phyloP scores from a whole-genome alignment of 1,140 invertebrate genomes.

The Ostrea denselamellosa region DNA sequence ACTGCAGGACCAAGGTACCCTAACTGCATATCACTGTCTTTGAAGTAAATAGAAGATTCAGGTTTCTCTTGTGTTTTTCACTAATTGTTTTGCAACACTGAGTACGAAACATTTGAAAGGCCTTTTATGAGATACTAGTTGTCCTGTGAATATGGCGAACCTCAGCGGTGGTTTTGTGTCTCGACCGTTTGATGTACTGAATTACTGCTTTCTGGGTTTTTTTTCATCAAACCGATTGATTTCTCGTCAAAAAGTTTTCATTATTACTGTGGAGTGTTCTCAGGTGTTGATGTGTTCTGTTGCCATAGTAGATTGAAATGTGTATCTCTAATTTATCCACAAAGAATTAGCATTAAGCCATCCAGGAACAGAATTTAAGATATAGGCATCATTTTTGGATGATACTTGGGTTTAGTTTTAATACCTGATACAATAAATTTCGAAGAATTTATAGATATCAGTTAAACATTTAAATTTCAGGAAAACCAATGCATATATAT shows the following conservation, averaged over 20 bases:
- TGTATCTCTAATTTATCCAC: neutral
- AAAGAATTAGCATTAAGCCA: neutral
- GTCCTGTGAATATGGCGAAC: neutral
- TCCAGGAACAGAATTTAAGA: too few relatives aligned
- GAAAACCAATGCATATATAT: too few relatives aligned
- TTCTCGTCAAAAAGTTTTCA: slow-evolving; percentile 8
- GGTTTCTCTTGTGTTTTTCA: too few relatives aligned
- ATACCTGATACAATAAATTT: too few relatives aligned
- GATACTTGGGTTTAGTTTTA: too few relatives aligned
- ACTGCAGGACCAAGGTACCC: too few relatives aligned
- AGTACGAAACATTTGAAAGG: neutral
- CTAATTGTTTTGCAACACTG: neutral
- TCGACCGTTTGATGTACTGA: neutral
- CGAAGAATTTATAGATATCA: too few relatives aligned
- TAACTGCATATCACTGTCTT: too few relatives aligned
- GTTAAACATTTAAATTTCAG: too few relatives aligned
- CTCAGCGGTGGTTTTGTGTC: neutral
- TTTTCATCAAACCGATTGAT: slow-evolving; percentile 21
- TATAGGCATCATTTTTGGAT: too few relatives aligned
- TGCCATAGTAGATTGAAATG: slow-evolving; percentile 33
- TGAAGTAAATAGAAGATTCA: too few relatives aligned
- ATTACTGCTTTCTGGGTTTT: neutral
- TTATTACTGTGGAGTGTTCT: neutral
- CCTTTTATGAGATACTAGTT: neutral
- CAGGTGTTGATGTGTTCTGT: slow-evolving; percentile 2